These are phyloP conservation scores for Philantomba maxwellii DNA, from an alignment of 2,113 vertebrate species.

Conservation along the genomic window DNA sequence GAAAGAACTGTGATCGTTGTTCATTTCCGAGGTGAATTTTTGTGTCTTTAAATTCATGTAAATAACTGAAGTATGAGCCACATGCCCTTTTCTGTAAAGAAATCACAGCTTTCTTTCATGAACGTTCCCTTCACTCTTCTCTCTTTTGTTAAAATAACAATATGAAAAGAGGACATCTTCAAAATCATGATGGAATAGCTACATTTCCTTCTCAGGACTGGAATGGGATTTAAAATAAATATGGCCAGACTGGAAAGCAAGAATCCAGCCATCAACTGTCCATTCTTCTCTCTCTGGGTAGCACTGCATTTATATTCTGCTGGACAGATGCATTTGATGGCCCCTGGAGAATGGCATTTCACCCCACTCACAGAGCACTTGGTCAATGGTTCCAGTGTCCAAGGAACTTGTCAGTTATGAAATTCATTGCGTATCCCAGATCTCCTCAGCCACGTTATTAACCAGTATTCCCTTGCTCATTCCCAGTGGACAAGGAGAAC, in stretches of 20 bases:
- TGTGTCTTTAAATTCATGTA: background rate
- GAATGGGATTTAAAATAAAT: slow-evolving; percentile 30
- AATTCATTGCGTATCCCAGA: slow-evolving; percentile 51
- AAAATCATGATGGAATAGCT: slow-evolving; percentile 9
- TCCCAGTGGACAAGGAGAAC: slow-evolving; percentile 32
- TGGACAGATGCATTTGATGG: slow-evolving; percentile 43
- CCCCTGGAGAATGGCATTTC: slow-evolving; percentile 49
- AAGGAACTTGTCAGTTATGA: slow-evolving; percentile 32
- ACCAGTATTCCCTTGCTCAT: background rate
- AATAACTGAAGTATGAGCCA: background rate
- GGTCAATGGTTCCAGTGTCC: slow-evolving; percentile 57
- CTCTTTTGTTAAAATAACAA: background rate
- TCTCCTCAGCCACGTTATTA: slow-evolving; percentile 29
- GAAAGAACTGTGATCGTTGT: background rate
- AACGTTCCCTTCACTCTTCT: background rate
- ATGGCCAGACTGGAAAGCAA: background rate
- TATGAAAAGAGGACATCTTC: background rate
- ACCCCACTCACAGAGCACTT: slow-evolving; percentile 22
- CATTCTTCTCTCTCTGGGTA: background rate
- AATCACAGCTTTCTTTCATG: background rate
- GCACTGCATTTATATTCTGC: slow-evolving; percentile 39
- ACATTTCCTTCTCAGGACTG: background rate
- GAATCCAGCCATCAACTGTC: background rate
- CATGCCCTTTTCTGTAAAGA: background rate
- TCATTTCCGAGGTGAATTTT: background rate